Percentiles rank a stretch among this genome's conserved stretches.
Evolutionary conservation across 1,140 invertebrate genomes (phyloP).

Genomic region (Drosophila yakuba): DNA sequence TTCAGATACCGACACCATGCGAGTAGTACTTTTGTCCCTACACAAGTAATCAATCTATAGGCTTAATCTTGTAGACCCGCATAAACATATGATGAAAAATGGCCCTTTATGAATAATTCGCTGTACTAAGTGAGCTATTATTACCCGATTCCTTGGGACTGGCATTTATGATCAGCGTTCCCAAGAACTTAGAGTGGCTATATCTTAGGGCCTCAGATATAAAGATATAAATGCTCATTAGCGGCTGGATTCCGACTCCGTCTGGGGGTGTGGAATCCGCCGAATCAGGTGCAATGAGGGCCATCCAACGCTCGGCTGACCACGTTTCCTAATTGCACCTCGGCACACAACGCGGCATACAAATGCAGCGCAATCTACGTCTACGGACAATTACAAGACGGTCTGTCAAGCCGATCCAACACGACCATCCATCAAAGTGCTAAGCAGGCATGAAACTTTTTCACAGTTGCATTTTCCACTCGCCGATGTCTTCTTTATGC

Average conservation of each 20-base stretch:
- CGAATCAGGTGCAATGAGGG: conserved; percentile 23
- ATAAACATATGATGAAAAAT: conserved; percentile 1
- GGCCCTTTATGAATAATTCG: conserved; percentile 9
- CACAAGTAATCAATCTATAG: too few relatives aligned
- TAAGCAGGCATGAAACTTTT: conserved; percentile 48
- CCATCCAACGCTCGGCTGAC: conserved; percentile 28
- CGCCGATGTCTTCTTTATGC: conserved; percentile 36
- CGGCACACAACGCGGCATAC: conserved; percentile 37
- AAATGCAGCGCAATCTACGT: conserved; percentile 39
- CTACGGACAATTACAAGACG: conserved; percentile 25
- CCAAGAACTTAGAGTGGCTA: conserved; percentile 23
- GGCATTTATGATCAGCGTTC: conserved; percentile 11
- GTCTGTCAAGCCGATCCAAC: conserved; percentile 33
- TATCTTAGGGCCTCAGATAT: conserved; percentile 2
- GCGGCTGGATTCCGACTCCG: conserved; percentile 1
- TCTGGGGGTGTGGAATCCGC: neutral
- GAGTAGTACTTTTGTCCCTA: too few relatives aligned
- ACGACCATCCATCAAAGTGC: conserved; percentile 36
- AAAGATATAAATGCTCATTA: conserved; percentile 23
- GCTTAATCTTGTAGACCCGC: neutral
- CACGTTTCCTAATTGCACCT: conserved; percentile 50
- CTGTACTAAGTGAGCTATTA: conserved; percentile 6
- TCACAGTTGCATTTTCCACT: conserved; percentile 48
- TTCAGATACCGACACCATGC: neutral
- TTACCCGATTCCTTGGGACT: conserved; percentile 7